Base-by-base conservation (phyloP, 2,888 invertebrate species). In the Drosophila picticornis region DNA sequence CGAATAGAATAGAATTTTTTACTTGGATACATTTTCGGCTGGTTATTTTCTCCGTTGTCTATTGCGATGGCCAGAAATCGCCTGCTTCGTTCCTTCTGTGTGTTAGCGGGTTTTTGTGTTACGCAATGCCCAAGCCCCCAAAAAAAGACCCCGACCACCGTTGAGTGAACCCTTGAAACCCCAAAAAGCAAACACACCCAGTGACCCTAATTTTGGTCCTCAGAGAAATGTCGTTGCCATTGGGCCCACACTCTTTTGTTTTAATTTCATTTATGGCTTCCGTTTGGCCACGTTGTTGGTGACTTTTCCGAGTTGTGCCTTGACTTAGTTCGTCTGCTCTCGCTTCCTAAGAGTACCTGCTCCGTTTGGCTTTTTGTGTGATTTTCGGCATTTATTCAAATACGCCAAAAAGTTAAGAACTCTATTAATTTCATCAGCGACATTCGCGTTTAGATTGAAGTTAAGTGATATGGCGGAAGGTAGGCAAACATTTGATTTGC, bases 131-230 rank as follows among this genome's bases (percentile, higher is more conserved):
- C 36, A 22, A 48, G 31, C 67, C 53, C 52, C 40, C 25, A 56
- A 56, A 40, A 40, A 40, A n/a, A 13, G 13, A 9, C n/a, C 29
- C 29, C 22, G n/a, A 56, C 31, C 50, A 34, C 32, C 50, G 22
- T 16, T 53, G 51, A 56, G 31, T 25, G 38, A 67, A 57, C 71
- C 71, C 65, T 59, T 43, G 48, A 50, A 55, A 29, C 63, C 66
- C 77, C 34, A 34, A 84, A 84, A 75, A 83, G 80, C 77, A 81
- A 75, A 89, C 92, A 90, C 92, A 91, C 92, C 92, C 90, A 92
- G 90, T 91, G 92, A 91, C 92, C 91, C 90, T 92, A 91, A 91
- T 91, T 92, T 91, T 89, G 77, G 90, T 85, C 84, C 84, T 90
- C 82, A 73, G 90, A 84, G 90, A 90, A 84, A 81, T 84, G 79